phyloP scores from a whole-genome alignment of 2,113 vertebrate genomes.

The Chaetura pelagica region DNA sequence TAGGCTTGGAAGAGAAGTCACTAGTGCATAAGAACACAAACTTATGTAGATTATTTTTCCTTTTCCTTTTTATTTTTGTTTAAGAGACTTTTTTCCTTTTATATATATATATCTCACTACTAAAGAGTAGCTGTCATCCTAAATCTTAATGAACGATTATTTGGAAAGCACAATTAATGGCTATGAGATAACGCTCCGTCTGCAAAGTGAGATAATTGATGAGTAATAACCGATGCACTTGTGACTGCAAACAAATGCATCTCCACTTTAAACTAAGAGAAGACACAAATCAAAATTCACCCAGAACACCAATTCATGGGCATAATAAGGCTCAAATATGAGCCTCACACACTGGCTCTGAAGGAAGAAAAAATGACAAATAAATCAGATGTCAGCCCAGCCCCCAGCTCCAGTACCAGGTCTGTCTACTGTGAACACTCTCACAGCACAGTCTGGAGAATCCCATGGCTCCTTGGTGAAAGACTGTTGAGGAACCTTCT shows the following conservation, averaged over 20 bases:
- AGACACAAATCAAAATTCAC: neutral
- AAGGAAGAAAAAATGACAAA: neutral
- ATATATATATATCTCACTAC: neutral
- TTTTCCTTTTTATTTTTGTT: slow-evolving; percentile 18
- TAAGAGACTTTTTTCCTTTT: neutral
- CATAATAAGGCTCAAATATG: neutral
- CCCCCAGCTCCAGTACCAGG: rapidly evolving
- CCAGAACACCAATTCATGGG: neutral
- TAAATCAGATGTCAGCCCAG: neutral
- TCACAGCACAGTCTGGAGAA: neutral
- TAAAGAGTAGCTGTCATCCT: neutral
- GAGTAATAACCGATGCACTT: neutral
- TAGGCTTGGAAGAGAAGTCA: neutral
- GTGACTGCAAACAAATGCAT: neutral
- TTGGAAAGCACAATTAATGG: neutral
- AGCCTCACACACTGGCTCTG: neutral
- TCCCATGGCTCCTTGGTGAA: neutral
- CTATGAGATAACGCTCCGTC: neutral
- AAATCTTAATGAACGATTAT: neutral
- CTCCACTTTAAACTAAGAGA: neutral
- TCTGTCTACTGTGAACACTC: neutral
- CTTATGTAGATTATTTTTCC: neutral
- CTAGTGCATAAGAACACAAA: neutral
- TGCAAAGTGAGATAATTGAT: neutral
- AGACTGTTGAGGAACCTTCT: neutral